These are phyloP conservation scores for Eupithecia subfuscata DNA, from an alignment of 2,888 invertebrate species.

Conservation along the genomic window DNA sequence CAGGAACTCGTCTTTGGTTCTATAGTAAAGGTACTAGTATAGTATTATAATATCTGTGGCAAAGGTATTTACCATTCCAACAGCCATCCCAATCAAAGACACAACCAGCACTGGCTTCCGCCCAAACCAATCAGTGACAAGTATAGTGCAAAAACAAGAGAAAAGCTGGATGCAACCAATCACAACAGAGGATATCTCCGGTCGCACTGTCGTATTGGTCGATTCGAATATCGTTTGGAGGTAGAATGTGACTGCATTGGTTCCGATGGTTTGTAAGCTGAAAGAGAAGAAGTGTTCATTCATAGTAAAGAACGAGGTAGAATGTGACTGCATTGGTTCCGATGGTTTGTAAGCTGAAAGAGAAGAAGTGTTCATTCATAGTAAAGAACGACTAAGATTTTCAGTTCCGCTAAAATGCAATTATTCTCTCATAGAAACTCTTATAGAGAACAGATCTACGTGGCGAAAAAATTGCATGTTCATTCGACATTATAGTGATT, in stretches of 20 bases:
- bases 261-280: conserved; percentile 33
- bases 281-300: not conserved
- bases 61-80: conserved; percentile 39
- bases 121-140: conserved; percentile 37
- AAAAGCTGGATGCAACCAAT: conserved; percentile 35
- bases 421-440: too few species aligned
- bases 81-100: conserved; percentile 30
- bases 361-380: not conserved
- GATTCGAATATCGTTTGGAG: conserved; percentile 38
- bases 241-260: conserved; percentile 28
- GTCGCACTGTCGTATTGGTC: conserved; percentile 32
- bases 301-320: conserved; percentile 18
- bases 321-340: conserved; percentile 30
- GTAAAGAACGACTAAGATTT: too few species aligned
- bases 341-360: conserved; percentile 24
- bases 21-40: not conserved
- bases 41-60: too few species aligned
- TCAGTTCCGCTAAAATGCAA: too few species aligned
- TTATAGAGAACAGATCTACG: too few species aligned
- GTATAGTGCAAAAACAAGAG: conserved; percentile 30
- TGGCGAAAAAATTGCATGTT: too few species aligned
- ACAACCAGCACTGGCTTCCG: conserved; percentile 36
- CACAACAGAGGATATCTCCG: conserved; percentile 37
- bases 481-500: too few species aligned
- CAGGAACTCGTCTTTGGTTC: not conserved